phyloP scores from a whole-genome alignment of 2,113 vertebrate species.

The Puma concolor region DNA sequence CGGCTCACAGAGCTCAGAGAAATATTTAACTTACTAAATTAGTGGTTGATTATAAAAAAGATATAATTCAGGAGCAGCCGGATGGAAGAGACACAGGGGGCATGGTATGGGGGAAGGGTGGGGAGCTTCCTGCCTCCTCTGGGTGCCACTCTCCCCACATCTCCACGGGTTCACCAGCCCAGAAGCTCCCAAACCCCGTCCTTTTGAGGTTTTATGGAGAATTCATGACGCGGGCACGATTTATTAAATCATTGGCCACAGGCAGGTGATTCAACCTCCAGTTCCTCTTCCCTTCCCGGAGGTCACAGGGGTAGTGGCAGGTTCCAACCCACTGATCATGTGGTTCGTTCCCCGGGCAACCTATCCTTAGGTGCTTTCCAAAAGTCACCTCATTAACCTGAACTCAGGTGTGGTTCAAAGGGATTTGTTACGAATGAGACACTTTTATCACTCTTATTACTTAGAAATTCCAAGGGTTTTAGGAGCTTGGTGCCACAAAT shows the following conservation, averaged over 20 bases:
- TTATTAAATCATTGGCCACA: not conserved
- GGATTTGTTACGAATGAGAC: not conserved
- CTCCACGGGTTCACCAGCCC: not conserved
- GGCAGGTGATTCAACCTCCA: not conserved
- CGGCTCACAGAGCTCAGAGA: not conserved
- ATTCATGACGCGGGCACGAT: not conserved
- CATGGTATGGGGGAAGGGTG: not conserved
- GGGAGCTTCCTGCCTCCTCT: not conserved
- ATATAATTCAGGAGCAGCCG: not conserved
- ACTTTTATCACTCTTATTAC: not conserved
- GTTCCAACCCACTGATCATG: not conserved
- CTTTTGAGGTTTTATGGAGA: not conserved
- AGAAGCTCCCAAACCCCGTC: not conserved
- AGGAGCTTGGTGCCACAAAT: not conserved
- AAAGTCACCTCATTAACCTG: not conserved
- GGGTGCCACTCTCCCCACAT: not conserved
- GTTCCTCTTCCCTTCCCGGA: not conserved
- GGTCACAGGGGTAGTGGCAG: not conserved
- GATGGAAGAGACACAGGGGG: not conserved
- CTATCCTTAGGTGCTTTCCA: not conserved
- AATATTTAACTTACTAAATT: not conserved
- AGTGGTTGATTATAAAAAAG: not conserved
- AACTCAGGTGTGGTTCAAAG: not conserved
- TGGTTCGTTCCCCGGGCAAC: not conserved
- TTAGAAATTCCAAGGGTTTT: constrained; percentile 6